Percentiles rank a stretch among this genome's conserved stretches.
Evolutionary conservation across 2,113 vertebrate genomes (phyloP).

Genomic region (Coptodon rendalli): DNA sequence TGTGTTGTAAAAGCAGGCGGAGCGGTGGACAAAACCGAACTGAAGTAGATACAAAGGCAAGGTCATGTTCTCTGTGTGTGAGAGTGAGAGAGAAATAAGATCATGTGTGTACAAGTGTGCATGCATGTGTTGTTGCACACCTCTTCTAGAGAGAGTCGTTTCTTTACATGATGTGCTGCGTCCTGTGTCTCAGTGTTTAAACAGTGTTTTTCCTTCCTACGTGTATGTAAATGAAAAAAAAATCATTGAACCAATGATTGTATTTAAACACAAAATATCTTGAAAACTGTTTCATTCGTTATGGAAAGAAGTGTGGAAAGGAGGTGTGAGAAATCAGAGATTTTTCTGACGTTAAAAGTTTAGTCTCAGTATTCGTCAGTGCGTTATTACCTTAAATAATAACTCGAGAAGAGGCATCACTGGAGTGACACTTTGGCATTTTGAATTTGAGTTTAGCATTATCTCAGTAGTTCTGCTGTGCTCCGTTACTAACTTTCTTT

Average conservation of each 20-base stretch:
- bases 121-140: conserved; percentile 13
- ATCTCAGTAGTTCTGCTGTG: no score
- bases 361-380: neutral
- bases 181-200: conserved; percentile 14
- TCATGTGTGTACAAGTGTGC: neutral
- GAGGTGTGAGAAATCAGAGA: fast-evolving
- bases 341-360: conserved; percentile 30
- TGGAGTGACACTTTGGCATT: neutral
- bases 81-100: neutral
- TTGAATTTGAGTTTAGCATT: neutral
- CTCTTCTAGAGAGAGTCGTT: neutral
- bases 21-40: neutral
- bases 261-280: conserved; percentile 37
- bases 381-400: neutral
- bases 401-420: neutral
- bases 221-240: conserved; percentile 46
- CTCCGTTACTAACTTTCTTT: neutral
- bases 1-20: neutral
- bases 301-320: neutral
- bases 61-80: neutral
- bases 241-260: conserved; percentile 50
- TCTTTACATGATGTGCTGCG: conserved; percentile 11
- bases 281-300: neutral
- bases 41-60: neutral
- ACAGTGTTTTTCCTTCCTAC: conserved; percentile 17